phyloP scores from a whole-genome alignment of 2,888 invertebrate genomes.

The Heteromurus nitidus region DNA sequence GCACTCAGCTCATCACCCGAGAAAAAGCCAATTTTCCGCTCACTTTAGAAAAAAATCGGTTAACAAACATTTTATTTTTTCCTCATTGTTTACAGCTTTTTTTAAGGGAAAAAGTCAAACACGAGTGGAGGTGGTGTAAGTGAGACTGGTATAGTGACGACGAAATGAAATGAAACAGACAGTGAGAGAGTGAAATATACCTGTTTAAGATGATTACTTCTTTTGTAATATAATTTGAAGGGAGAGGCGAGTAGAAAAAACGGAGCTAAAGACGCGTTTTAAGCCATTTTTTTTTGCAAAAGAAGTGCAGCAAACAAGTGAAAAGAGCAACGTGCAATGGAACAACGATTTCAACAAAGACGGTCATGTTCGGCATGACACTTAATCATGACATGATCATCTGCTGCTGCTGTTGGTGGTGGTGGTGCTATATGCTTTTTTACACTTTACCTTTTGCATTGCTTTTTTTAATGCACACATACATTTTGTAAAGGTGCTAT shows the following conservation, averaged over 20 bases:
- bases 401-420: constrained; percentile 33
- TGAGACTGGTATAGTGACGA: too few relatives aligned
- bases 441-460: not conserved
- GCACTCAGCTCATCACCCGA: constrained; percentile 14
- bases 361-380: constrained; percentile 69
- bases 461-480: not conserved
- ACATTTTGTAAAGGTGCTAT: too few relatives aligned
- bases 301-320: constrained; percentile 12
- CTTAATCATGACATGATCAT: constrained; percentile 70
- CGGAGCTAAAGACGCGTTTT: constrained; percentile 1
- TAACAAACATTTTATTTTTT: constrained; percentile 13
- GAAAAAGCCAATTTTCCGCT: constrained; percentile 35
- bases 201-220: constrained; percentile 38
- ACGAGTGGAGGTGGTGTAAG: too few relatives aligned
- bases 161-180: constrained; percentile 15
- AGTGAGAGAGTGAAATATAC: constrained; percentile 37
- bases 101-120: not conserved
- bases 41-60: constrained; percentile 22
- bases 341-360: constrained; percentile 59
- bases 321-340: constrained; percentile 46
- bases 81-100: not conserved
- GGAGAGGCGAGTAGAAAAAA: not conserved
- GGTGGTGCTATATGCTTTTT: constrained; percentile 22
- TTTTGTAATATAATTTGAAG: constrained; percentile 39
- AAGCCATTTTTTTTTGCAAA: constrained; percentile 49